Conservation (phyloP, 2,797 vertebrate species). For the Scomberomorus guttatus region DNA sequence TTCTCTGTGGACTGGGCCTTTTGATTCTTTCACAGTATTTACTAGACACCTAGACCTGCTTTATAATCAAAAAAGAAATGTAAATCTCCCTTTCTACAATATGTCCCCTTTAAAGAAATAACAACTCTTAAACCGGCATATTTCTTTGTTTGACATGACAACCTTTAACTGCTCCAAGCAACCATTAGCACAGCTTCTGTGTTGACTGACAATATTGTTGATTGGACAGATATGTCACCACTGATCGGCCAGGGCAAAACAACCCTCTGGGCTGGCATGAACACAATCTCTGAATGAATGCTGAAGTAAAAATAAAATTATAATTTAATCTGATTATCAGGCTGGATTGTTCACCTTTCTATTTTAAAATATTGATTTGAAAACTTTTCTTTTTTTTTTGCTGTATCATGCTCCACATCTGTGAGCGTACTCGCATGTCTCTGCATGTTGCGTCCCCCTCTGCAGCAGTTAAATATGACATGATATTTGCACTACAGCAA, state of each 20-base stretch:
- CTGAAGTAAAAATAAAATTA: background rate
- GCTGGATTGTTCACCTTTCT: constrained; percentile 9
- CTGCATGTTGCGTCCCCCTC: too few relatives aligned
- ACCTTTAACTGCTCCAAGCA: too few relatives aligned
- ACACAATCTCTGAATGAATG: background rate
- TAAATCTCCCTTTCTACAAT: too few relatives aligned
- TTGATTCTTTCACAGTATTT: too few relatives aligned
- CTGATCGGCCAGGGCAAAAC: background rate
- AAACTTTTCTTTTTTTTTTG: background rate
- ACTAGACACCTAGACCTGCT: too few relatives aligned
- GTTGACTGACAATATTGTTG: too few relatives aligned
- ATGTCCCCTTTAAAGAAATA: too few relatives aligned
- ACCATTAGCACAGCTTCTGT: too few relatives aligned
- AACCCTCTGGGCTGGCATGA: background rate
- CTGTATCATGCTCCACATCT: background rate
- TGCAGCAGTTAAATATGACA: background rate
- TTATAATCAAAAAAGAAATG: too few relatives aligned
- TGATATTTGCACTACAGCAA: background rate
- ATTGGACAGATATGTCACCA: background rate
- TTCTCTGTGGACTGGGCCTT: too few relatives aligned
- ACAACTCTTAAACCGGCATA: too few relatives aligned
- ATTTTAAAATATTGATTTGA: background rate
- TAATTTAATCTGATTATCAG: background rate
- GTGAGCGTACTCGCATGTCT: background rate
- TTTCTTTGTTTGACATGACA: too few relatives aligned